Base-by-base conservation (phyloP, 2,888 invertebrate species). In the Synergus laeviventris region DNA sequence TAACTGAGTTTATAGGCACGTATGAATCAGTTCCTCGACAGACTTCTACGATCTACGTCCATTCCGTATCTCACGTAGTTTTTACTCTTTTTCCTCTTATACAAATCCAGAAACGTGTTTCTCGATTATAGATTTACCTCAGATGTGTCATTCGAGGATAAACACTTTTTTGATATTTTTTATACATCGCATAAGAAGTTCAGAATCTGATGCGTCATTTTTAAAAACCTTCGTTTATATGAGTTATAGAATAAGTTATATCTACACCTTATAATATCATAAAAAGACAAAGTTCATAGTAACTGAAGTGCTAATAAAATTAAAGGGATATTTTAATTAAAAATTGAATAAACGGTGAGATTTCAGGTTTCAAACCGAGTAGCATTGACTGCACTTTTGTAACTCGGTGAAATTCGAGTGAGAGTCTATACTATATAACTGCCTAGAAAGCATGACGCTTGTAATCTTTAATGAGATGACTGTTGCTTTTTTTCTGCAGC, bases 61-160 rank as follows among this genome's bases (percentile, higher is more conserved):
- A 70, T 70, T 70, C 21, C 45, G 14, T 49, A 70, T 70, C 49
- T 49, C n/a, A 45, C 16, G 31, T 9, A 49, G 5, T 49, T 45
- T 70, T 70, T 45, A 42, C 24, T 24, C 21, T 1, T 39, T 42
- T 66, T 66, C 1, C 12, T 18, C 1, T 61, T 61, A 4, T 18
- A 18, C 36, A 62, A 38, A 62, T 60, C 60, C 5, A 18, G 11
- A 31, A 62, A 62, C 38, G 38, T n/a, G 38, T 62, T 24, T 24
- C 14, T 62, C n/a, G 18, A 62, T n/a, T n/a, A n/a, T n/a, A 62
- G n/a, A 31, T 36, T 60, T 60, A 31, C 31, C 8, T 38, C 16
- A 62, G n/a, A 62, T 62, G 62, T 62, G 62, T 62, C 62, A 62
- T n/a, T 18, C 38, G 38, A n/a, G 39, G 21, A 64, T 18, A 42